Evolutionary conservation across 2,113 vertebrate species (phyloP), one percentile per base, ranked within the genome.

Genomic region (Aplodontia rufa): DNA sequence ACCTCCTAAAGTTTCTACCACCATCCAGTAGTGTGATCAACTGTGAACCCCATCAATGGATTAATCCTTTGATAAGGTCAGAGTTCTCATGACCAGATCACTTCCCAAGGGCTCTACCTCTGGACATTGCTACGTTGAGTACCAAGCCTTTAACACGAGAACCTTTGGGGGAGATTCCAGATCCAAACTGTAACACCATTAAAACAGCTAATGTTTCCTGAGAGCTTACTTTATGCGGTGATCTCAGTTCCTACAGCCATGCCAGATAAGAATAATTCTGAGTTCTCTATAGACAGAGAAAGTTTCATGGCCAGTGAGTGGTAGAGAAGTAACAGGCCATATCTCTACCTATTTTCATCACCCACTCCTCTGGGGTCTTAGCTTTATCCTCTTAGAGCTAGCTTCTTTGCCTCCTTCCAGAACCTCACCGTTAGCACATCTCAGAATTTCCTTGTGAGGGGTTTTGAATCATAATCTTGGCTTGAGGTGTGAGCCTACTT

Each of bases 301-400:
- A 79, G 51, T 68, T 49, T 37, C 26, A 9, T 95, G 45, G 66
- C 64, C 40, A 60, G 12, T 88, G 75, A 64, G 24, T 75, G 20
- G 88, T 51, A n/a, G 32, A 88, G 37, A 47, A 71, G 20, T 62
- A 45, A 58, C 51, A 72, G 69, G 45, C 79, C 22, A 42, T 32
- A 53, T 83, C 53, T 91, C 62, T 90, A 7, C 76, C 58, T 81
- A 45, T 96, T 96, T 90, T 75, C 62, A 49, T 92, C 55, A 64
- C 49, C 32, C 11, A 35, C 37, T 53, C 42, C 35, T 87, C 24
- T 90, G 49, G 24, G n/a, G 22, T 75, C 45, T 53, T 84, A 58
- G 35, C 13, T 90, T 49, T 64, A 9, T 88, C 22, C 22, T 6
- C 7, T 74, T 83, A 71, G 40, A 76, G 17, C n/a, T 42, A 82